A percentile compares a stretch with the other conserved stretches of the same genome.
Evolutionary conservation across 2,113 vertebrate species (phyloP).

Genomic region (Tamias sibiricus): DNA sequence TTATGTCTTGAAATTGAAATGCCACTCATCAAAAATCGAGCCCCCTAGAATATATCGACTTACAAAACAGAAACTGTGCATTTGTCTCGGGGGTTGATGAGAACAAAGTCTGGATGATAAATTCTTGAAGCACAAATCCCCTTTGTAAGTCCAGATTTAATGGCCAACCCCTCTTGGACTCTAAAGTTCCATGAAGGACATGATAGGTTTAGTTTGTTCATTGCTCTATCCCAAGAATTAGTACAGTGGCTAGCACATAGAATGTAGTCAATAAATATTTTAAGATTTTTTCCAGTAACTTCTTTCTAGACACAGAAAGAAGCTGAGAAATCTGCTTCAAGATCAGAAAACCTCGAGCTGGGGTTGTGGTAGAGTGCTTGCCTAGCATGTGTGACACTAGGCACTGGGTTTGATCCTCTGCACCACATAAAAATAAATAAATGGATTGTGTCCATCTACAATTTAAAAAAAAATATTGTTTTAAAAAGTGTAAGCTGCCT

Average conservation of each 20-base stretch:
- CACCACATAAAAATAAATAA: too few relatives aligned
- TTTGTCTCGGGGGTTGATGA: constrained; percentile 28
- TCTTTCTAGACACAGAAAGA: background rate
- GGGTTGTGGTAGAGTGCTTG: too few relatives aligned
- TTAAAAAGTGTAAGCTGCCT: too few relatives aligned
- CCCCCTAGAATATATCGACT: constrained; percentile 49
- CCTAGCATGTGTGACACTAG: too few relatives aligned
- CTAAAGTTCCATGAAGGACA: background rate
- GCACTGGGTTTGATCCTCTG: too few relatives aligned
- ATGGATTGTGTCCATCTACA: too few relatives aligned
- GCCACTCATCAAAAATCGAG: constrained; percentile 64
- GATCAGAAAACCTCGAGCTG: background rate
- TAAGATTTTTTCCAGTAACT: background rate
- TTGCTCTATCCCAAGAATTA: background rate
- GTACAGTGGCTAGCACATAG: background rate
- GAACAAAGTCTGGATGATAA: constrained; percentile 43
- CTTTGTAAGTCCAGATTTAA: background rate
- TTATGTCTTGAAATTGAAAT: constrained; percentile 71
- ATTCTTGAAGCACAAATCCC: background rate
- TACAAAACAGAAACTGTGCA: constrained; percentile 37
- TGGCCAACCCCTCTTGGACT: background rate
- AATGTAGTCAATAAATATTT: background rate
- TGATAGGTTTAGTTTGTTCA: background rate
- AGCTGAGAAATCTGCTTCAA: background rate
- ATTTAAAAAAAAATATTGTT: too few relatives aligned